phyloP scores from a whole-genome alignment of 2,888 invertebrate genomes.

The Calameuta idolon region DNA sequence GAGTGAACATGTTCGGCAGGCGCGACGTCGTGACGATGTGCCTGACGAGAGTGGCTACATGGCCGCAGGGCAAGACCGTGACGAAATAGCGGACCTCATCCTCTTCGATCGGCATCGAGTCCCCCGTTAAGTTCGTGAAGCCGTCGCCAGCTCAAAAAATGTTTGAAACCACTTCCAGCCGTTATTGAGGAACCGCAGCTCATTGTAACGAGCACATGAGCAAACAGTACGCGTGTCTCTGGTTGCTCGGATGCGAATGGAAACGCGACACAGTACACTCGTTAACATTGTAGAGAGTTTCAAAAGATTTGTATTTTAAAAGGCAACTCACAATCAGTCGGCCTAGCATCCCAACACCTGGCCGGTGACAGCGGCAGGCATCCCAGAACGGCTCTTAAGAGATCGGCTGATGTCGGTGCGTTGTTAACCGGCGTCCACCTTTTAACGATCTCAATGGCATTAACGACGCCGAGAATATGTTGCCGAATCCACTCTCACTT shows the following conservation, averaged over 20 bases:
- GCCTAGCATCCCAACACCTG: neutral
- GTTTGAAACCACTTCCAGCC: neutral
- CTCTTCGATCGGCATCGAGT: neutral
- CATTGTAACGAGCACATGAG: neutral
- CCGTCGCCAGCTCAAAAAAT: neutral
- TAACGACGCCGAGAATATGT: neutral
- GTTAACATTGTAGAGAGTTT: neutral
- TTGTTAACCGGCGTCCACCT: neutral
- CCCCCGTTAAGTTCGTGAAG: neutral
- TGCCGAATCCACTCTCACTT: conserved; percentile 6
- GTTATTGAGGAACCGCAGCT: neutral
- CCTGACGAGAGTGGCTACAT: neutral
- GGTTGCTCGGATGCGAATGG: neutral
- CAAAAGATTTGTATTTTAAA: neutral
- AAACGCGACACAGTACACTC: neutral
- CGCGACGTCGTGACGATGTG: neutral
- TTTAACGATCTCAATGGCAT: neutral
- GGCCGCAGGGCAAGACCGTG: neutral
- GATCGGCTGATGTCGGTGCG: neutral
- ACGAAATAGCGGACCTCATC: neutral
- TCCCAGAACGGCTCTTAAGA: neutral
- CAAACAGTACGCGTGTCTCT: neutral
- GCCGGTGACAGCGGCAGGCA: neutral
- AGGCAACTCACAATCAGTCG: neutral
- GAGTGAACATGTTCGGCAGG: no score